Conservation (phyloP, 2,888 invertebrate genomes). For the Argynnis bischoffii region DNA sequence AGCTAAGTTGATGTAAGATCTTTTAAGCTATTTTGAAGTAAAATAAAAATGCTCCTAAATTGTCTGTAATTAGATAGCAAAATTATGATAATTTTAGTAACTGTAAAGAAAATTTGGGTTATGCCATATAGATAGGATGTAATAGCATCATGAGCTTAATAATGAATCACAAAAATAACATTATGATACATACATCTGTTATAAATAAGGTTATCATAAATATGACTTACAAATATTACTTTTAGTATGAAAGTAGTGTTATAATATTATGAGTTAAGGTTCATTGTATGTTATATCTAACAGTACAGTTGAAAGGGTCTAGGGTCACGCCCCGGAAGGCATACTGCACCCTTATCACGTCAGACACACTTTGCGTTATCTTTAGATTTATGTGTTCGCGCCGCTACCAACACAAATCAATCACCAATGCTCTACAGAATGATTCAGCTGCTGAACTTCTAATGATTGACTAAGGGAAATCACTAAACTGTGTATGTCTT, state of each 20-base stretch:
- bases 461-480: too few relatives aligned
- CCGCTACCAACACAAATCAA: constrained; percentile 63
- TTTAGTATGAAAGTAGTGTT: constrained; percentile 32
- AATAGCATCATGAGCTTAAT: constrained; percentile 8
- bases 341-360: constrained; percentile 71
- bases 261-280: constrained; percentile 41
- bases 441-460: not conserved
- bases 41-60: too few relatives aligned
- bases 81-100: not conserved
- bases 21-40: too few relatives aligned
- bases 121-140: not conserved
- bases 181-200: constrained; percentile 26
- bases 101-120: constrained; percentile 2
- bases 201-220: constrained; percentile 31
- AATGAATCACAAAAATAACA: constrained; percentile 22
- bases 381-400: constrained; percentile 67
- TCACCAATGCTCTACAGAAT: constrained; percentile 46
- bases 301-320: constrained; percentile 58
- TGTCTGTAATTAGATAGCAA: too few relatives aligned
- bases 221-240: constrained; percentile 18
- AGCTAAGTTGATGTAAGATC: too few relatives aligned
- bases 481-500: too few relatives aligned
- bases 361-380: constrained; percentile 75
- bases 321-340: constrained; percentile 76
- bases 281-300: constrained; percentile 57